These are phyloP conservation scores for Oncorhynchus gorbuscha DNA, from an alignment of 2,113 vertebrate species.

Conservation along the genomic window DNA sequence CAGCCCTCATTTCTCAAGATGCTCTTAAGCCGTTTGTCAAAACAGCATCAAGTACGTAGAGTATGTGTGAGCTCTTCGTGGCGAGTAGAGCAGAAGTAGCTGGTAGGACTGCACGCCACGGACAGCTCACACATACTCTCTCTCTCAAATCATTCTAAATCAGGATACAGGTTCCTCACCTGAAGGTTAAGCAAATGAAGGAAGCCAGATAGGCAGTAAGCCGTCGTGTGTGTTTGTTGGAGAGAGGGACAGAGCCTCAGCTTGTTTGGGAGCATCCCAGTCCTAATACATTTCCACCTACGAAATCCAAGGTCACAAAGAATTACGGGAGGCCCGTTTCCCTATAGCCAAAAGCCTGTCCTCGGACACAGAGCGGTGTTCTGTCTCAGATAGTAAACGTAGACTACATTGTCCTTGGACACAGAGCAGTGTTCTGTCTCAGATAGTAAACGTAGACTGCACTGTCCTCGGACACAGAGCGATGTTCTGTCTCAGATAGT, in stretches of 20 bases:
- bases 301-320: background rate
- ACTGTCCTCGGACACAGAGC: too few species aligned
- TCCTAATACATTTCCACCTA: background rate
- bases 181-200: conserved; percentile 9
- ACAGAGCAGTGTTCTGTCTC: too few species aligned
- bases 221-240: background rate
- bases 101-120: background rate
- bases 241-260: background rate
- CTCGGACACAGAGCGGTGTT: conserved; percentile 1
- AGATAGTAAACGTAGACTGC: too few species aligned
- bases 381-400: too few species aligned
- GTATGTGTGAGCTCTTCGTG: too few species aligned
- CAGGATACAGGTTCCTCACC: background rate
- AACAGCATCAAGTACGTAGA: conserved; percentile 32
- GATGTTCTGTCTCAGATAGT: too few species aligned
- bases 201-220: conserved; percentile 12
- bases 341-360: background rate
- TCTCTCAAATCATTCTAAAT: conserved; percentile 9
- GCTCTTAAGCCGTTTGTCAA: conserved; percentile 47
- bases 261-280: background rate
- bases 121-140: background rate
- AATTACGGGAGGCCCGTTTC: background rate
- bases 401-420: too few species aligned
- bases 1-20: conserved; percentile 38
- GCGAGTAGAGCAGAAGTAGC: too few species aligned